A percentile compares a stretch with the other conserved stretches of the same genome.
Evolutionary conservation across 2,888 invertebrate genomes (phyloP).

Genomic region (Ashinkailepas kermadecensis): DNA sequence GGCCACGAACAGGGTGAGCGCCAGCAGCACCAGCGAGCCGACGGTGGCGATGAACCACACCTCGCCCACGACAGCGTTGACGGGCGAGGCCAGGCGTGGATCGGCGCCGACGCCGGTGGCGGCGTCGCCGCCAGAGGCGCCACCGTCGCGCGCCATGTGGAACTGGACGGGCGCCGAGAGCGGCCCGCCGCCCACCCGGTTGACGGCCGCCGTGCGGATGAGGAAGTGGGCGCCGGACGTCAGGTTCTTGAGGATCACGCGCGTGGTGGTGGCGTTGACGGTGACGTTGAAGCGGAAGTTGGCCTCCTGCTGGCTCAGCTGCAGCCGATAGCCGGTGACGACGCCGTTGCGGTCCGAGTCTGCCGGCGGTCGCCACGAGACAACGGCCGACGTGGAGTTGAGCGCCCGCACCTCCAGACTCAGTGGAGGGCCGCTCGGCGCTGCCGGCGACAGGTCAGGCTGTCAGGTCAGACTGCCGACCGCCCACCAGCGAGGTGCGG

Average conservation of each 20-base stretch:
- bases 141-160: background rate
- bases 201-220: background rate
- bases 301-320: conserved; percentile 45
- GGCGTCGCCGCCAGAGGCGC: conserved; percentile 18
- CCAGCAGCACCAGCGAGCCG: conserved; percentile 53
- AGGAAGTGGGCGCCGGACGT: conserved; percentile 53
- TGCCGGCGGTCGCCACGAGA: conserved; percentile 40
- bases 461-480: too few relatives aligned
- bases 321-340: conserved; percentile 28
- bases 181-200: background rate
- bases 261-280: conserved; percentile 76
- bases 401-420: conserved; percentile 73
- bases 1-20: conserved; percentile 45
- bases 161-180: conserved; percentile 3
- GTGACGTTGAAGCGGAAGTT: conserved; percentile 71
- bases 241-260: conserved; percentile 79
- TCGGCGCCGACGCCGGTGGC: conserved; percentile 25
- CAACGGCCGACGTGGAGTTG: conserved; percentile 68
- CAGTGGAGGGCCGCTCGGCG: conserved; percentile 72
- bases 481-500: too few relatives aligned
- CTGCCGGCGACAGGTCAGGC: conserved; percentile 43
- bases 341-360: conserved; percentile 28
- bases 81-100: conserved; percentile 29
- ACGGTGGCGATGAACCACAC: conserved; percentile 66
- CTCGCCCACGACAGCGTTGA: conserved; percentile 29